Evolutionary conservation across 2,113 vertebrate genomes (phyloP).

Genomic region (Pterophyllum scalare): DNA sequence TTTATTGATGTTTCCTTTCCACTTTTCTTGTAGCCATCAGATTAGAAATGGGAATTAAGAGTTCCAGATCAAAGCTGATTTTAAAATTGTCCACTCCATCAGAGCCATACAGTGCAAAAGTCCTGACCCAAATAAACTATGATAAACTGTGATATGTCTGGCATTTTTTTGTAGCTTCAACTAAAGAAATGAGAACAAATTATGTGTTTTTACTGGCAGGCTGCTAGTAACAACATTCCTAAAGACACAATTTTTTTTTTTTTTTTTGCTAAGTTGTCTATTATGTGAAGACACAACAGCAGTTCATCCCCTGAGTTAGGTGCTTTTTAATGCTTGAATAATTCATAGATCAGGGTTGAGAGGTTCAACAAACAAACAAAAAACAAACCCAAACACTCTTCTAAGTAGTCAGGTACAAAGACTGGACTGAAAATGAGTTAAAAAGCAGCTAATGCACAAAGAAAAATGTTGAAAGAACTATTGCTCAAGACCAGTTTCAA

Average conservation of each 20-base stretch:
- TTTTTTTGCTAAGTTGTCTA: neutral
- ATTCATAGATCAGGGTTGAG: neutral
- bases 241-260: neutral
- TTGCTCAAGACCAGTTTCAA: neutral
- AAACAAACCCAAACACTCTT: neutral
- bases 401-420: neutral
- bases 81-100: neutral
- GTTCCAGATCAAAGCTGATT: neutral
- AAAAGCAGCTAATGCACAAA: neutral
- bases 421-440: neutral
- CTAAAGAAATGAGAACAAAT: neutral
- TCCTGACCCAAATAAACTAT: neutral
- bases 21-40: neutral
- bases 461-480: neutral
- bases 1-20: neutral
- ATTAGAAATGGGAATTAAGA: neutral
- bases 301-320: neutral
- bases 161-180: neutral
- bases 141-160: neutral
- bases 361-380: neutral
- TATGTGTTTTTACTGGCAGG: no score
- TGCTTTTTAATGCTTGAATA: neutral
- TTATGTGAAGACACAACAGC: neutral
- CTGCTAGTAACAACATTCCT: no score
- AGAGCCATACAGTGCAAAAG: neutral